Percentiles rank a stretch among this genome's conserved stretches.
phyloP scores from a whole-genome alignment of 1,140 invertebrate species.

The Drosophila mayri region DNA sequence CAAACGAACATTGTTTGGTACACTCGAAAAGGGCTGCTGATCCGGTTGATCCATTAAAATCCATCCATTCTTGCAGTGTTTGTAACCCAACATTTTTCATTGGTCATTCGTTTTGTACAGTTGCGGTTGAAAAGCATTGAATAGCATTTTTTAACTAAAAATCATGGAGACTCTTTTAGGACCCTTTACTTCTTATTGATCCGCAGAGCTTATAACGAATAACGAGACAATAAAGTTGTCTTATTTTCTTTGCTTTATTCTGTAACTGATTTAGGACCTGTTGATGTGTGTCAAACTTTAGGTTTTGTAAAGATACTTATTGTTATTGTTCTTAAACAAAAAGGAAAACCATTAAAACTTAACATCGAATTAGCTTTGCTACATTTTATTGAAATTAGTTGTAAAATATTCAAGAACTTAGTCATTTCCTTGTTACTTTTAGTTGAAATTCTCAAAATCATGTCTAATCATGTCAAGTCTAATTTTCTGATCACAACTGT shows the following conservation, averaged over 20 bases:
- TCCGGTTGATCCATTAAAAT: conserved; percentile 18
- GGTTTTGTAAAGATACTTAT: background rate
- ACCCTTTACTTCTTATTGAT: background rate
- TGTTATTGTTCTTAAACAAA: background rate
- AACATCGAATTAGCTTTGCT: background rate
- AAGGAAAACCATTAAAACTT: background rate
- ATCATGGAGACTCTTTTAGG: background rate
- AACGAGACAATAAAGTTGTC: background rate
- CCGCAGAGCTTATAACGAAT: background rate
- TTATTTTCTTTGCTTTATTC: background rate
- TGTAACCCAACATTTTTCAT: conserved; percentile 16
- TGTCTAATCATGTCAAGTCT: background rate
- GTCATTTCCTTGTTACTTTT: background rate
- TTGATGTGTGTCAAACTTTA: background rate
- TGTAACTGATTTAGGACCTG: too few relatives aligned
- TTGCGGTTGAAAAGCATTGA: conserved; percentile 14
- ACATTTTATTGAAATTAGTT: background rate
- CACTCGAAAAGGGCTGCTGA: conserved; percentile 1
- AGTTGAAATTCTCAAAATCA: background rate
- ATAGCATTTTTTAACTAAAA: background rate
- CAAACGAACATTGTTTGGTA: conserved; percentile 1
- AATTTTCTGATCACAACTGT: background rate
- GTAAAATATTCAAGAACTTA: background rate
- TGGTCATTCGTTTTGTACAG: conserved; percentile 21
- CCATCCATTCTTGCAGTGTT: conserved; percentile 26